Conservation (phyloP, 2,888 invertebrate species). For the Noctua janthe region DNA sequence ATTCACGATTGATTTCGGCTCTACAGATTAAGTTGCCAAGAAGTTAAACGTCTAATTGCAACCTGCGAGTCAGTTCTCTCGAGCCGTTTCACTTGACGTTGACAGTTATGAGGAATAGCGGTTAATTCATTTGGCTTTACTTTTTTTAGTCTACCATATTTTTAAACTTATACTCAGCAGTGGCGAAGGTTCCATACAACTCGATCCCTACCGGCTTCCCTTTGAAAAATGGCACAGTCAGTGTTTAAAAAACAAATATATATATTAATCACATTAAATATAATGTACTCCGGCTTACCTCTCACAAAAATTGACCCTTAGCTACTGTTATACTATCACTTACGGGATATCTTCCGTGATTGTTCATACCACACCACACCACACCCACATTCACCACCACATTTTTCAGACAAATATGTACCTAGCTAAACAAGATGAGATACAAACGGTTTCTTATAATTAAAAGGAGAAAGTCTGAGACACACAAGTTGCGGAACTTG, state of each 20-base stretch:
- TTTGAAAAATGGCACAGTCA: too few species aligned
- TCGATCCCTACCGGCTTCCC: too few species aligned
- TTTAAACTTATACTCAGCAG: not conserved
- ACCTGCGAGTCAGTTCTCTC: slow-evolving; percentile 12
- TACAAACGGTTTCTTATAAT: slow-evolving; percentile 26
- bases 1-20: slow-evolving; percentile 35
- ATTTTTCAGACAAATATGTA: not conserved
- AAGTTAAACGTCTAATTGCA: slow-evolving; percentile 48
- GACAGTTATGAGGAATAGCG: slow-evolving; percentile 31
- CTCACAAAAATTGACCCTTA: too few species aligned
- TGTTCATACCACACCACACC: too few species aligned
- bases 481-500: slow-evolving; percentile 37
- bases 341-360: too few species aligned
- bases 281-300: too few species aligned
- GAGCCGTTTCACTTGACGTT: slow-evolving; percentile 29
- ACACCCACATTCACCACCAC: too few species aligned
- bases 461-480: slow-evolving; percentile 24
- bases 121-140: slow-evolving; percentile 18
- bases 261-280: too few species aligned
- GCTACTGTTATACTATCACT: too few species aligned
- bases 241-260: too few species aligned
- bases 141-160: slow-evolving; percentile 9
- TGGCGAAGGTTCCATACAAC: too few species aligned
- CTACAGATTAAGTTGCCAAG: slow-evolving; percentile 26
- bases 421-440: not conserved